Conservation (phyloP, 1,140 invertebrate genomes). For the Diorhabda elongata region DNA sequence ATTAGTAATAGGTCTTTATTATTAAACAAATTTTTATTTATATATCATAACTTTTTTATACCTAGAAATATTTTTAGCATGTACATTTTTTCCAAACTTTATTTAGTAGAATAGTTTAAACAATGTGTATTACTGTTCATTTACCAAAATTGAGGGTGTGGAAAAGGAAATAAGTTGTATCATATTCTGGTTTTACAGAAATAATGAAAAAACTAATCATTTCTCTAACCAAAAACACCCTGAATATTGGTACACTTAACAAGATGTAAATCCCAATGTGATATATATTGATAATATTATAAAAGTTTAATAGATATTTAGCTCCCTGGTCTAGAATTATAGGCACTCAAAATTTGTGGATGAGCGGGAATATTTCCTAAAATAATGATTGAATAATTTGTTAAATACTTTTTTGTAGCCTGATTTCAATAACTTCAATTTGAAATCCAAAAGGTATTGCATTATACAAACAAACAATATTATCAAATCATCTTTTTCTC, state of each 20-base stretch:
- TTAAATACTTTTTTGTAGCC: no score
- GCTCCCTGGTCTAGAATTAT: slow-evolving; percentile 14
- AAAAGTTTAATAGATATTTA: slow-evolving; percentile 12
- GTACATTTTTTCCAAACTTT: slow-evolving; percentile 5
- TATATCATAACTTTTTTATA: background rate
- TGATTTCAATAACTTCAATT: no score
- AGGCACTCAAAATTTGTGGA: no score
- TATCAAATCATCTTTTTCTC: no score
- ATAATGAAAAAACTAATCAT: background rate
- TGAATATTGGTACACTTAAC: slow-evolving; percentile 13
- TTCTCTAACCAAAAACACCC: background rate
- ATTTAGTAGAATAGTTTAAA: background rate
- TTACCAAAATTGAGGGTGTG: slow-evolving; percentile 13
- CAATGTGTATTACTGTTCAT: slow-evolving; percentile 12
- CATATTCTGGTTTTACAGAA: slow-evolving; percentile 19
- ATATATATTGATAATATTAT: slow-evolving; percentile 36
- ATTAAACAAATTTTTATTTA: background rate
- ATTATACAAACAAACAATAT: no score
- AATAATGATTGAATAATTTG: no score
- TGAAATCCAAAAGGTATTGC: no score
- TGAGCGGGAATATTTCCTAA: no score
- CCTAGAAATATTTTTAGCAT: slow-evolving; percentile 3
- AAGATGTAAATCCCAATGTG: slow-evolving; percentile 32
- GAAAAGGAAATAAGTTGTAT: background rate
- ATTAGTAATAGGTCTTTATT: background rate